These are phyloP conservation scores for Helleia helle DNA, from an alignment of 2,888 invertebrate genomes.

Conservation along the genomic window DNA sequence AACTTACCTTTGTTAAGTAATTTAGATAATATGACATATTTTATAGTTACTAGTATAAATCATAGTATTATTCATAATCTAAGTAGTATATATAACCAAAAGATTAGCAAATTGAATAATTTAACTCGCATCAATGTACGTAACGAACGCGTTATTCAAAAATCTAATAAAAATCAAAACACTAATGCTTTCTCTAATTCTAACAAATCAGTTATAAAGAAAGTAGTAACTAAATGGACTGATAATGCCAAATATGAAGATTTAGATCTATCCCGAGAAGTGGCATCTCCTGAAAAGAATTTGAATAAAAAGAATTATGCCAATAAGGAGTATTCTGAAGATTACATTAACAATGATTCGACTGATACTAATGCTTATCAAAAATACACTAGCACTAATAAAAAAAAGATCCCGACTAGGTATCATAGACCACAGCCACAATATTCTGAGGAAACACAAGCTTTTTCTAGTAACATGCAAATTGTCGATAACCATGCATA, in stretches of 20 bases:
- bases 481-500: conserved; percentile 35
- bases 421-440: conserved; percentile 35
- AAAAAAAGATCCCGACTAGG: conserved; percentile 29
- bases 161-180: neutral
- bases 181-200: neutral
- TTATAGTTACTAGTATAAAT: conserved; percentile 9
- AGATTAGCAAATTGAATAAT: neutral
- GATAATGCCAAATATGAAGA: conserved; percentile 60
- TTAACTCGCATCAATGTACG: neutral
- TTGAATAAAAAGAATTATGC: conserved; percentile 24
- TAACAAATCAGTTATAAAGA: conserved; percentile 47
- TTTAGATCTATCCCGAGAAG: conserved; percentile 54
- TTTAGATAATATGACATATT: conserved; percentile 10
- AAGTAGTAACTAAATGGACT: conserved; percentile 69
- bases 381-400: conserved; percentile 23
- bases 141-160: conserved; percentile 13
- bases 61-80: conserved; percentile 1
- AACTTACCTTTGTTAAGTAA: conserved; percentile 15
- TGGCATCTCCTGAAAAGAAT: conserved; percentile 28
- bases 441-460: conserved; percentile 38
- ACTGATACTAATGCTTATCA: conserved; percentile 7
- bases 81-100: conserved; percentile 1
- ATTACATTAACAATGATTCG: conserved; percentile 25
- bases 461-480: conserved; percentile 46
- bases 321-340: conserved; percentile 25